Evolutionary conservation across 1,140 invertebrate species (phyloP).

Genomic region (Bombyx mandarina): DNA sequence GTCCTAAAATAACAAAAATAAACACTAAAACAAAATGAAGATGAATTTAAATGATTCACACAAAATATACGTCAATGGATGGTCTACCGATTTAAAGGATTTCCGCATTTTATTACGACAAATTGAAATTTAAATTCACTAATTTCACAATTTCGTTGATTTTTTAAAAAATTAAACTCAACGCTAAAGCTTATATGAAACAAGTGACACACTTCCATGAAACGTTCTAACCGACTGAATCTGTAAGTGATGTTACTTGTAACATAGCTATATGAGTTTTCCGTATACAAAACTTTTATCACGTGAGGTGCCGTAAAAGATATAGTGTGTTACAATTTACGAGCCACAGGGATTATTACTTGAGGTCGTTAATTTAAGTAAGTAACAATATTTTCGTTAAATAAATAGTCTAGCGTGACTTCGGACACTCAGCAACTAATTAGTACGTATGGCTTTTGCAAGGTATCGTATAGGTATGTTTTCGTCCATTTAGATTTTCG

Average conservation of each 20-base stretch:
- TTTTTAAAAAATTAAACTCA: conserved; percentile 3
- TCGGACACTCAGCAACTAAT: no score
- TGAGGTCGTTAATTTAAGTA: not conserved
- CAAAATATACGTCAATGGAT: not conserved
- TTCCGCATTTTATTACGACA: conserved; percentile 16
- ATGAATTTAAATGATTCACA: not conserved
- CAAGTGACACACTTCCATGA: conserved; percentile 21
- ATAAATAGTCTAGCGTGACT: not conserved
- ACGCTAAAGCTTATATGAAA: conserved; percentile 4
- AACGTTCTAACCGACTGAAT: conserved; percentile 40
- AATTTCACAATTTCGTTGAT: conserved; percentile 1
- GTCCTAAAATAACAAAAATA: conserved; percentile 75
- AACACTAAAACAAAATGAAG: not conserved
- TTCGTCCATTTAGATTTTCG: no score
- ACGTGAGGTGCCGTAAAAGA: conserved; percentile 45
- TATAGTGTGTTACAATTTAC: conserved; percentile 47
- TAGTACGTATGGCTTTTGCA: no score
- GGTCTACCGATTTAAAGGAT: conserved; percentile 17
- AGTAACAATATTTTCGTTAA: conserved; percentile 1
- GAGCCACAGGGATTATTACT: conserved; percentile 6
- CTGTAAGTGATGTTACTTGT: conserved; percentile 31
- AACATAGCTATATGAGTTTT: conserved; percentile 37
- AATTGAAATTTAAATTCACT: not conserved
- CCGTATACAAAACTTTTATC: conserved; percentile 43
- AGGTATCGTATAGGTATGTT: no score